A percentile compares a stretch with the other conserved stretches of the same genome.
phyloP scores from a whole-genome alignment of 2,888 invertebrate genomes.

The Copidosoma aretas region DNA sequence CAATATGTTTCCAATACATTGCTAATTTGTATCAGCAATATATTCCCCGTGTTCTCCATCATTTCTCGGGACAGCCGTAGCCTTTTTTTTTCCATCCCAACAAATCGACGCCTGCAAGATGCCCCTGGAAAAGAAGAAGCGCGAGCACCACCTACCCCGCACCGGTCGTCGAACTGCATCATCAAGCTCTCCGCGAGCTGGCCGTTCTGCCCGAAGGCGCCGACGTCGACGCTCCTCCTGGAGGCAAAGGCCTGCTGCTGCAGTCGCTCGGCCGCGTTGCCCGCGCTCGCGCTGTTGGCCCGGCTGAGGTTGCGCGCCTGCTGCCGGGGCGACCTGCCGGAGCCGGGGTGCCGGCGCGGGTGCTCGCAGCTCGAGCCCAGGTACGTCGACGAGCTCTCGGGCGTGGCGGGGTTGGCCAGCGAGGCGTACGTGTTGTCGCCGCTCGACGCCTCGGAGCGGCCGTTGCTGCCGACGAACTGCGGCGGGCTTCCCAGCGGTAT shows the following conservation, averaged over 20 bases:
- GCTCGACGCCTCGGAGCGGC: slow-evolving; percentile 32
- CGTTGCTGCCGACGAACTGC: slow-evolving; percentile 45
- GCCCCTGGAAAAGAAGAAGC: not conserved
- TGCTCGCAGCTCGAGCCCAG: slow-evolving; percentile 53
- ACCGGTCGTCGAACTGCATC: slow-evolving; percentile 58
- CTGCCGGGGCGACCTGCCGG: slow-evolving; percentile 31
- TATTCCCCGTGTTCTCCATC: no score
- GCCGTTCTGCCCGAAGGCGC: slow-evolving; percentile 57
- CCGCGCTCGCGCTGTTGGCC: slow-evolving; percentile 29
- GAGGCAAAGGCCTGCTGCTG: slow-evolving; percentile 44
- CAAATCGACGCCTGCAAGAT: not conserved
- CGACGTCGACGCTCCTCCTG: slow-evolving; percentile 56
- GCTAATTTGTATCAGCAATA: no score
- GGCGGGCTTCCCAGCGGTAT: slow-evolving; percentile 52
- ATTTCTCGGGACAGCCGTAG: no score
- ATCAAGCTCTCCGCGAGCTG: slow-evolving; percentile 54
- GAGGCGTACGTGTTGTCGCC: slow-evolving; percentile 55
- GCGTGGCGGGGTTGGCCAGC: slow-evolving; percentile 44
- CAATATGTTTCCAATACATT: no score
- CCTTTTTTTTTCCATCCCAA: no score
- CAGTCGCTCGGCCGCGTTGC: slow-evolving; percentile 8
- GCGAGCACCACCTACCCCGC: slow-evolving; percentile 22
- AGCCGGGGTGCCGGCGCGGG: slow-evolving; percentile 26
- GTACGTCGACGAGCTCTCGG: slow-evolving; percentile 54
- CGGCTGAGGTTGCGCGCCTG: slow-evolving; percentile 21